phyloP scores from a whole-genome alignment of 2,888 invertebrate species.

The Xestobium rufovillosum region DNA sequence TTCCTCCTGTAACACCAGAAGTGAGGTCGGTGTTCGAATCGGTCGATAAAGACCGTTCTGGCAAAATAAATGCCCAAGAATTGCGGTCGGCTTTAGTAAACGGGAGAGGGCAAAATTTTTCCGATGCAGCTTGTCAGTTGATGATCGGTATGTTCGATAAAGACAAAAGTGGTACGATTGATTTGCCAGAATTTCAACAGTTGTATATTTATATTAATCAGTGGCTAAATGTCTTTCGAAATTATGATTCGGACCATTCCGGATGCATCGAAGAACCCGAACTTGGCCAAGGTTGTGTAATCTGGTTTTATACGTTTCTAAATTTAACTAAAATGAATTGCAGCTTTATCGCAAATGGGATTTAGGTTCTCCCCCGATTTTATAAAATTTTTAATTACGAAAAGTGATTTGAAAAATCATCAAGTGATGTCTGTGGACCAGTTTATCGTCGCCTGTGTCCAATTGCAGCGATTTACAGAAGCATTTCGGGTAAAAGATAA shows the following conservation, averaged over 20 bases:
- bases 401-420: slow-evolving; percentile 57
- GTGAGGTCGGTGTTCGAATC: slow-evolving; percentile 76
- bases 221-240: slow-evolving; percentile 78
- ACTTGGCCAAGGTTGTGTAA: slow-evolving; percentile 17
- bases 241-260: slow-evolving; percentile 78
- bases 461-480: slow-evolving; percentile 82
- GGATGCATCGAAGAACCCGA: slow-evolving; percentile 78
- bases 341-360: slow-evolving; percentile 83
- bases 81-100: slow-evolving; percentile 75
- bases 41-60: slow-evolving; percentile 78
- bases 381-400: slow-evolving; percentile 60
- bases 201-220: slow-evolving; percentile 83
- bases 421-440: slow-evolving; percentile 71
- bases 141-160: slow-evolving; percentile 92
- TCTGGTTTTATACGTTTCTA: neutral
- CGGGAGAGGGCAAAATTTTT: slow-evolving; percentile 77
- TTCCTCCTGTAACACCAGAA: slow-evolving; percentile 63
- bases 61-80: slow-evolving; percentile 70
- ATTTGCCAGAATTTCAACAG: slow-evolving; percentile 76
- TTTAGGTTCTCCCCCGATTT: slow-evolving; percentile 77
- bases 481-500: slow-evolving; percentile 75
- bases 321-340: slow-evolving; percentile 23
- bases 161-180: slow-evolving; percentile 77
- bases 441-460: slow-evolving; percentile 83
- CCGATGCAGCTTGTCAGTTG: slow-evolving; percentile 72